Percentiles rank a stretch among this genome's conserved stretches.
Conservation (phyloP, 2,888 invertebrate species). For the Machimus rusticus region DNA sequence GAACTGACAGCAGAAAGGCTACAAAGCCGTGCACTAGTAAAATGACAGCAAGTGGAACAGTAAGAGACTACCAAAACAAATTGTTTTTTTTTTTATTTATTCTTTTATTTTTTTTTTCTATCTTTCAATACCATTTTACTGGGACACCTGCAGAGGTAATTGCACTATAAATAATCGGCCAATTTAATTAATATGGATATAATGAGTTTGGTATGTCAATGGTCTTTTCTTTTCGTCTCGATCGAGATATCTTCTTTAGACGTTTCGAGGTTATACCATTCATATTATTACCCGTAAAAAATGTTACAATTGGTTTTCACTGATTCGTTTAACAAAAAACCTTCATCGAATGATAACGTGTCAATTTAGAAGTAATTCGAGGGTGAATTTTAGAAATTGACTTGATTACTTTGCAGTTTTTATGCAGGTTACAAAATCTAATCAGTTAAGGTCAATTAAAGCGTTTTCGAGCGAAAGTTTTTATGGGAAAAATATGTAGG, state of each 20-base stretch:
- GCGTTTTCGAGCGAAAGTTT: not conserved
- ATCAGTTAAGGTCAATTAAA: not conserved
- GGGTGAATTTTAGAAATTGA: not conserved
- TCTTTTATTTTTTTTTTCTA: not conserved
- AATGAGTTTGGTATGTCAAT: not conserved
- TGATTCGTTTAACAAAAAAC: not conserved
- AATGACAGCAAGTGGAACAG: not conserved
- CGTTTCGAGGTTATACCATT: not conserved
- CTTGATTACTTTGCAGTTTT: not conserved
- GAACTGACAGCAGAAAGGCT: not conserved
- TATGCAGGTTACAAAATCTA: not conserved
- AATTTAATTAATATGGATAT: conserved; percentile 15
- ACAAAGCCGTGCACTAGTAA: not conserved
- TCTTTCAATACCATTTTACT: not conserved
- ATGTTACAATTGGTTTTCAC: not conserved
- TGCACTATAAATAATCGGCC: conserved; percentile 13
- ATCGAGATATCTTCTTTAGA: not conserved
- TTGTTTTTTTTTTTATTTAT: not conserved
- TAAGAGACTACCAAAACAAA: not conserved
- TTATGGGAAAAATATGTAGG: not conserved
- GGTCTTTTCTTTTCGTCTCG: not conserved
- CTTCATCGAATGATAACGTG: not conserved
- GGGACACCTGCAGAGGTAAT: not conserved
- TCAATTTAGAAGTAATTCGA: not conserved
- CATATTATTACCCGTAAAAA: not conserved